Percentiles rank a stretch among this genome's conserved stretches.
Evolutionary conservation across 1,140 invertebrate genomes (phyloP).

Genomic region (Pseudomyrmex concolor): DNA sequence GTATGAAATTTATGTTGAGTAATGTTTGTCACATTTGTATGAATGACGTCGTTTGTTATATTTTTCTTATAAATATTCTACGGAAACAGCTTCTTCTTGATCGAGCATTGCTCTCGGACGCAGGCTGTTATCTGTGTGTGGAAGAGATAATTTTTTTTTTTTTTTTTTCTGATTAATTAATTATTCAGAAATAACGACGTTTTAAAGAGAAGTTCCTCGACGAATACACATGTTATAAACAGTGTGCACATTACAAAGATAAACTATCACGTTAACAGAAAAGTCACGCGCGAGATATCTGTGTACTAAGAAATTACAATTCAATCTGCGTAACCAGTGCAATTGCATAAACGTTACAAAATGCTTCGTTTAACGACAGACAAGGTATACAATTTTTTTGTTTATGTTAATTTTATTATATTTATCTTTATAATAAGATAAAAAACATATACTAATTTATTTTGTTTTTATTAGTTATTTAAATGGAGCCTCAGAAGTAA

Average conservation of each 20-base stretch:
- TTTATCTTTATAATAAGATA: background rate
- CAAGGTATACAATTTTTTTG: constrained; percentile 7
- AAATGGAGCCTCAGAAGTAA: constrained; percentile 6
- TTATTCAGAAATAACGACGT: background rate
- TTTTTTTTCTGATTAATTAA: background rate
- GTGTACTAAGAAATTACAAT: background rate
- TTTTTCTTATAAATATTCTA: background rate
- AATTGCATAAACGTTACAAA: background rate
- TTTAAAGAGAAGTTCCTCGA: constrained; percentile 16
- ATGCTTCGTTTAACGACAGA: constrained; percentile 35
- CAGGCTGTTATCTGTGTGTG: background rate
- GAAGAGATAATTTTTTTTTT: background rate
- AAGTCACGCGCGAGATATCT: background rate
- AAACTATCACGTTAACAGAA: constrained; percentile 8
- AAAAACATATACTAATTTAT: background rate
- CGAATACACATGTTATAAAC: constrained; percentile 36
- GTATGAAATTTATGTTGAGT: constrained; percentile 16
- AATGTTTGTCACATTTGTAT: constrained; percentile 20
- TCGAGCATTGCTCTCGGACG: background rate
- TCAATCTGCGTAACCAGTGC: background rate
- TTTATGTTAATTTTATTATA: constrained; percentile 2
- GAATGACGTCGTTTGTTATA: constrained; percentile 36
- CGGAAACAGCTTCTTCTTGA: constrained; percentile 1
- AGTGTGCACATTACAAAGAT: constrained; percentile 20
- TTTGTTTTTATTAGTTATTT: constrained; percentile 40